phyloP scores from a whole-genome alignment of 2,888 invertebrate species.

The Dromius quadrimaculatus region DNA sequence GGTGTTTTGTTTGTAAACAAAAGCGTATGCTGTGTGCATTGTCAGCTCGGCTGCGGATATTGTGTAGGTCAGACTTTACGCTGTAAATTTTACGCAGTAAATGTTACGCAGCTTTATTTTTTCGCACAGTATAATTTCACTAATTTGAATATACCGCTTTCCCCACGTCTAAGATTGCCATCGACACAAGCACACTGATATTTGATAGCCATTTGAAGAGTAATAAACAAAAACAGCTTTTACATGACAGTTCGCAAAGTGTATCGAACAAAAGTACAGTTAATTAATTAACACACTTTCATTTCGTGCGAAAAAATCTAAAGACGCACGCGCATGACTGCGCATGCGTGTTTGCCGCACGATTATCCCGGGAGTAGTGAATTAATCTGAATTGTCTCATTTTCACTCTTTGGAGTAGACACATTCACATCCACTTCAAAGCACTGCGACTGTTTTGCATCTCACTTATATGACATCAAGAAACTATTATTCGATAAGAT shows the following conservation, averaged over 20 bases:
- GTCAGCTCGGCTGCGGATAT: slow-evolving; percentile 1
- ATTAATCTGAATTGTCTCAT: slow-evolving; percentile 26
- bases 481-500: not conserved
- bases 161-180: slow-evolving; percentile 50
- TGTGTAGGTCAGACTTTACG: slow-evolving; percentile 46
- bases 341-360: slow-evolving; percentile 25
- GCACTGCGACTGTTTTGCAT: too few species aligned
- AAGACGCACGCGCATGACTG: slow-evolving; percentile 28
- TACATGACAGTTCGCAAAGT: slow-evolving; percentile 53
- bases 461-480: slow-evolving; percentile 4
- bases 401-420: slow-evolving; percentile 42
- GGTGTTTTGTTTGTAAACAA: slow-evolving; percentile 26
- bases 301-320: slow-evolving; percentile 49
- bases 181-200: slow-evolving; percentile 52
- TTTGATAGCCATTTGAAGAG: slow-evolving; percentile 52
- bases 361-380: slow-evolving; percentile 9
- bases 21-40: not conserved
- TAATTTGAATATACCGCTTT: slow-evolving; percentile 52
- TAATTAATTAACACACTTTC: slow-evolving; percentile 53
- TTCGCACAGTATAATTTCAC: slow-evolving; percentile 51
- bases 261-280: slow-evolving; percentile 52
- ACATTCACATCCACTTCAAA: too few species aligned
- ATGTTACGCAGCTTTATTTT: slow-evolving; percentile 52
- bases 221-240: slow-evolving; percentile 53
- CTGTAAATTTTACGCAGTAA: slow-evolving; percentile 50